phyloP scores from a whole-genome alignment of 92 coral and sea anemone genomes.

The Actinernus sp. region DNA sequence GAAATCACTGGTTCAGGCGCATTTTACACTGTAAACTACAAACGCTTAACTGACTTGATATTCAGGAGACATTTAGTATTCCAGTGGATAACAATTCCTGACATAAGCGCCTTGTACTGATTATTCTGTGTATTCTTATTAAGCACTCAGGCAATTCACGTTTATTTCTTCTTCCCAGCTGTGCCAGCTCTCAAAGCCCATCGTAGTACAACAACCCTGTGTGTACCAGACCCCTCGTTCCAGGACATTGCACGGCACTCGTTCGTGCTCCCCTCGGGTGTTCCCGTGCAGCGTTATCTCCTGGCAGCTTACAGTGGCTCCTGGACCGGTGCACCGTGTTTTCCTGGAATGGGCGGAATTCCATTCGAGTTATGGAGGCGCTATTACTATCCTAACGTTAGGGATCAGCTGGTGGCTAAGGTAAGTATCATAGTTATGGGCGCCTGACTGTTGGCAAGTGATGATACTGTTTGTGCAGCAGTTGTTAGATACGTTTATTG shows the following conservation, averaged over 20 bases:
- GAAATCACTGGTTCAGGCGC: too few species aligned
- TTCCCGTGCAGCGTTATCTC: slow-evolving; percentile 89
- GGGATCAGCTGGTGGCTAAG: slow-evolving; percentile 99
- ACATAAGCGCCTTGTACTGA: neutral
- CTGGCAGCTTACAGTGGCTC: slow-evolving; percentile 96
- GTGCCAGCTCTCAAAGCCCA: slow-evolving; percentile 77
- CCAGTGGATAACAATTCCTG: too few species aligned
- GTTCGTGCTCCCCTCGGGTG: slow-evolving; percentile 76
- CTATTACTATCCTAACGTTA: slow-evolving; percentile 93
- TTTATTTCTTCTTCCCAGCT: slow-evolving; percentile 26
- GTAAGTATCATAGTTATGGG: slow-evolving; percentile 47
- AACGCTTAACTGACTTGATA: too few species aligned
- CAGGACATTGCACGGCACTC: slow-evolving; percentile 90
- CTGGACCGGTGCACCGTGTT: slow-evolving; percentile 69
- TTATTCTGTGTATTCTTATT: neutral
- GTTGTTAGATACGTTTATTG: too few species aligned
- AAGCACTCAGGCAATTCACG: neutral
- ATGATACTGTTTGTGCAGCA: too few species aligned
- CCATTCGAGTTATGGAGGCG: slow-evolving; percentile 97
- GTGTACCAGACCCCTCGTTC: slow-evolving; percentile 95
- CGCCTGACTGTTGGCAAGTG: too few species aligned
- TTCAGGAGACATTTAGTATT: too few species aligned
- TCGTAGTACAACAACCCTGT: slow-evolving; percentile 90
- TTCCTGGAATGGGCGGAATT: slow-evolving; percentile 83
- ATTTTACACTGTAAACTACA: too few species aligned